Conservation (phyloP, 2,888 invertebrate genomes). For the Chrysodeixis includens region DNA sequence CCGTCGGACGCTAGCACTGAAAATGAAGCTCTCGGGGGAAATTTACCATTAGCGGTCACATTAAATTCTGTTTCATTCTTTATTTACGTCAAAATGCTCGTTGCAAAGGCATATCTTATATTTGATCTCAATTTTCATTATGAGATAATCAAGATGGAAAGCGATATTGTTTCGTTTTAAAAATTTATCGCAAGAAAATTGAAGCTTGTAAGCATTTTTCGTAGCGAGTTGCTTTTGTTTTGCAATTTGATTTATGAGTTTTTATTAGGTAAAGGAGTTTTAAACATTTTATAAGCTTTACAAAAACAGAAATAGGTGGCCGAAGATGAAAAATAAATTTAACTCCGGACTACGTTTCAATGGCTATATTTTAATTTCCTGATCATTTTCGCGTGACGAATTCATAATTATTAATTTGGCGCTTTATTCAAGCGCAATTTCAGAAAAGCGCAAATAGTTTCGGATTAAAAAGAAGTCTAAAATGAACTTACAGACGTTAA, state of each 20-base stretch:
- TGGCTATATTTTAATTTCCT: no score
- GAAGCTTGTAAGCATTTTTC: background rate
- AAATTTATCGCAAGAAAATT: background rate
- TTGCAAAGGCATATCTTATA: conserved; percentile 55
- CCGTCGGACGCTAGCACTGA: conserved; percentile 66
- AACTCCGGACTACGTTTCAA: no score
- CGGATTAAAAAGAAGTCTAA: no score
- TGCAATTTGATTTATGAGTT: background rate
- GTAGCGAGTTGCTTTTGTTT: background rate
- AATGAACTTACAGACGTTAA: no score
- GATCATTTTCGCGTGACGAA: no score
- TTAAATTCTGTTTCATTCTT: conserved; percentile 79
- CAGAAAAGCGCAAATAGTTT: no score
- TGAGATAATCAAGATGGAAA: conserved; percentile 12
- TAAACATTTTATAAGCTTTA: background rate
- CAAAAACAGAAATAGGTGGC: no score
- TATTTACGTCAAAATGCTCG: conserved; percentile 68
- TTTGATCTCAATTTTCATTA: conserved; percentile 23
- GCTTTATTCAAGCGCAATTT: no score
- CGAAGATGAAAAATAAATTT: no score
- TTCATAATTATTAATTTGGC: no score
- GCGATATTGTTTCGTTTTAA: conserved; percentile 8
- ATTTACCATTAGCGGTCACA: conserved; percentile 82
- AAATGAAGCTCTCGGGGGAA: conserved; percentile 82
- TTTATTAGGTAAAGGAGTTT: background rate